phyloP scores from a whole-genome alignment of 2,113 vertebrate genomes.

The Tylochromis polylepis region DNA sequence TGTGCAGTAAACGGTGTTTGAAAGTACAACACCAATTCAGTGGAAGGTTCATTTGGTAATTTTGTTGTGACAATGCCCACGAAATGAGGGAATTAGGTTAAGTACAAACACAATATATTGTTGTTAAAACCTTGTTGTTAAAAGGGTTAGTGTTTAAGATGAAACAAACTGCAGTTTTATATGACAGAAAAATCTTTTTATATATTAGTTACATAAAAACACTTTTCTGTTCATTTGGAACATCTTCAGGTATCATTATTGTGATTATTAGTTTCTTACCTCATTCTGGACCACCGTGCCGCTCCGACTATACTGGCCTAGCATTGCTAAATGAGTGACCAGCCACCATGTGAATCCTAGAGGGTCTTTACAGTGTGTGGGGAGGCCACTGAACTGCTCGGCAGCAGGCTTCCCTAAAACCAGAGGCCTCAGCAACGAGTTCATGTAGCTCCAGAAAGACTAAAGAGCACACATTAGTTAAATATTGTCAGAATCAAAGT shows the following conservation, averaged over 20 bases:
- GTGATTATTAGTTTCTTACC: slow-evolving; percentile 63
- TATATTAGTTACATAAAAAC: background rate
- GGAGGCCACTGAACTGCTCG: slow-evolving; percentile 49
- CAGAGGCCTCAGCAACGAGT: slow-evolving; percentile 73
- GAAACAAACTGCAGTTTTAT: background rate
- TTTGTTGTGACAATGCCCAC: background rate
- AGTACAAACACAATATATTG: background rate
- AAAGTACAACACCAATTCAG: background rate
- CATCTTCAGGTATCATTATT: background rate
- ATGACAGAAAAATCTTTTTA: background rate
- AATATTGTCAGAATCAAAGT: background rate
- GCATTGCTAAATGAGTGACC: slow-evolving; percentile 80
- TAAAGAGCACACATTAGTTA: slow-evolving; percentile 37
- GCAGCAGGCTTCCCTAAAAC: slow-evolving; percentile 48
- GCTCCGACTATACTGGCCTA: slow-evolving; percentile 80
- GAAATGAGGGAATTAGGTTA: background rate
- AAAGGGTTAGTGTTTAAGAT: background rate
- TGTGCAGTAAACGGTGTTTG: background rate
- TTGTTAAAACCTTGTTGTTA: background rate
- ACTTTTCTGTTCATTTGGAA: background rate
- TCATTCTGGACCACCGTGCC: slow-evolving; percentile 74
- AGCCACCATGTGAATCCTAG: slow-evolving; percentile 94
- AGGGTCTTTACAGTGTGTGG: slow-evolving; percentile 81
- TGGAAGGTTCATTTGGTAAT: background rate
- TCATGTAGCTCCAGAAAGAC: slow-evolving; percentile 89